Evolutionary conservation across 2,113 vertebrate genomes (phyloP).

Genomic region (Entomyzon cyanotis): DNA sequence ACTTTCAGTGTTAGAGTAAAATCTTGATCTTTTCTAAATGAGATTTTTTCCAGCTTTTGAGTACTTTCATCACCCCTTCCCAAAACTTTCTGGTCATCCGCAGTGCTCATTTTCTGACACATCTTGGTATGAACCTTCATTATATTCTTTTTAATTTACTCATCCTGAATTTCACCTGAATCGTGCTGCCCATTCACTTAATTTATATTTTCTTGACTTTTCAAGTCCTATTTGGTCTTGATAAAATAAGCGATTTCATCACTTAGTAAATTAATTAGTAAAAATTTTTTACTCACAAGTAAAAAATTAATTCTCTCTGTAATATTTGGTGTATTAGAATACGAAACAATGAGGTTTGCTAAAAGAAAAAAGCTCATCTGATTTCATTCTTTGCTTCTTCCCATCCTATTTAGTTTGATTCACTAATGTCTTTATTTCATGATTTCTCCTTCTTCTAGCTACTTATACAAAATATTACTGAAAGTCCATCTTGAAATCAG

Average conservation of each 20-base stretch:
- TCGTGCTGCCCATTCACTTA: neutral
- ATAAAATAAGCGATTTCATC: neutral
- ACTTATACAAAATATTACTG: neutral
- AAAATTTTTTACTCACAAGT: neutral
- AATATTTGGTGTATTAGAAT: neutral
- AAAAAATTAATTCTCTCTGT: neutral
- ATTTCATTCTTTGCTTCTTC: neutral
- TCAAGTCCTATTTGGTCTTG: neutral
- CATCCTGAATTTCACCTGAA: neutral
- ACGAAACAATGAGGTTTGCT: neutral
- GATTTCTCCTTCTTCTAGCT: neutral
- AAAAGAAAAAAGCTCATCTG: neutral
- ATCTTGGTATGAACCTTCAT: neutral
- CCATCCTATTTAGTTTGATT: neutral
- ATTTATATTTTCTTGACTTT: neutral
- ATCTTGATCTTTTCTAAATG: neutral
- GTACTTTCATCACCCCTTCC: neutral
- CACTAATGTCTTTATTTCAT: neutral
- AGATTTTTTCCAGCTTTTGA: neutral
- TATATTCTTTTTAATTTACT: neutral
- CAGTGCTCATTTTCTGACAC: neutral
- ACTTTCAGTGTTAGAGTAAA: neutral
- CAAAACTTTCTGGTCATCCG: neutral
- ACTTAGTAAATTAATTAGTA: too few relatives aligned
- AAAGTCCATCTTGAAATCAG: neutral